Base-by-base conservation (phyloP, 2,888 invertebrate genomes). In the Protophormia terraenovae region DNA sequence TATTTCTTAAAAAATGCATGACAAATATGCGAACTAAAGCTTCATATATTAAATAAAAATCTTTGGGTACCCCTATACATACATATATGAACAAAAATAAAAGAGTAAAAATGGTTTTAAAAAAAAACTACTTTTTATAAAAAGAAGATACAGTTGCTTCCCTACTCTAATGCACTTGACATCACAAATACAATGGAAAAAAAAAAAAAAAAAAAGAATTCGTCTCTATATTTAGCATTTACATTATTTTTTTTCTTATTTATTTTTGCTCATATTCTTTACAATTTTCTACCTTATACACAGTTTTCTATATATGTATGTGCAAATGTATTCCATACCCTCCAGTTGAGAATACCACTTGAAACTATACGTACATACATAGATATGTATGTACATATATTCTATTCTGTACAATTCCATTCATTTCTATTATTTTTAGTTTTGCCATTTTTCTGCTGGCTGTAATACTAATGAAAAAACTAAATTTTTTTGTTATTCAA, bases 131-230 rank as follows among this genome's bases (percentile, higher is more conserved):
- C 27, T 32, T 19, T 60, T n/a, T n/a, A 10, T 16, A 16, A 16
- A 45, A 45, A 58, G 58, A 32, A 77, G 72, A 81, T 77, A 76
- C 72, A 77, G 77, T 84, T 84, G 80, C 80, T 66, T 4, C 53
- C 24, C 79, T 64, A 79, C 72, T 84, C 69, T 71, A 75, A 81
- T 77, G 81, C 84, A 84, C 84, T 84, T 84, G 81, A 84, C 81
- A 84, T 81, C 66, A 72, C 80, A 76, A 80, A 76, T 67, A 64
- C 35, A 83, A 72, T 53, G 16, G 35, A 10, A 3, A 22, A 14
- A 3, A 12, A 12, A 29, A 41, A n/a, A 50, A 19, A 41, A 14
- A 67, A n/a, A 14, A 45, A 66, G 14, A 64, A 8, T 32, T 47
- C 35, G n/a, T n/a, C 47, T 58, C 58, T 77, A 77, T 45, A 58